Percentiles rank a stretch among this genome's conserved stretches.
phyloP scores from a whole-genome alignment of 1,140 invertebrate genomes.

The Zaprionus ornatus region DNA sequence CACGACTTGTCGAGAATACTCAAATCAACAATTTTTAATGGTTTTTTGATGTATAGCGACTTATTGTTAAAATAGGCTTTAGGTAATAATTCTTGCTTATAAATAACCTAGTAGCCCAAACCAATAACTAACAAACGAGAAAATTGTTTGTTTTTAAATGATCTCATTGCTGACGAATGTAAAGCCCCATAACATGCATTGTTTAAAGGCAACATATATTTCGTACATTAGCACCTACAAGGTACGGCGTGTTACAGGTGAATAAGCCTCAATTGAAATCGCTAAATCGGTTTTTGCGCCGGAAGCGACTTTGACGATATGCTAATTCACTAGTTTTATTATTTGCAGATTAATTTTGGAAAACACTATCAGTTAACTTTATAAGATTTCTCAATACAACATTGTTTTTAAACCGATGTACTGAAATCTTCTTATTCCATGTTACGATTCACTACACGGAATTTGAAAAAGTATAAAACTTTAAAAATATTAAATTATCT shows the following conservation, averaged over 20 bases:
- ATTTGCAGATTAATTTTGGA: too few relatives aligned
- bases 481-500: too few relatives aligned
- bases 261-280: neutral
- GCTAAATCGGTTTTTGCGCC: neutral
- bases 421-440: neutral
- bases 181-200: neutral
- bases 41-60: too few relatives aligned
- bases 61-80: too few relatives aligned
- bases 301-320: neutral
- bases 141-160: slow-evolving; percentile 5
- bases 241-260: neutral
- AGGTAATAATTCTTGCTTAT: too few relatives aligned
- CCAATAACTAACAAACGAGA: neutral
- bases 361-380: neutral
- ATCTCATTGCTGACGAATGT: slow-evolving; percentile 12
- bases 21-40: neutral
- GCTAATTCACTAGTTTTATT: neutral
- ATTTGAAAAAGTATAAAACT: neutral
- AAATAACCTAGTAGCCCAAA: neutral
- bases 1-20: neutral
- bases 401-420: neutral
- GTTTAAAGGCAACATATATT: neutral
- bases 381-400: neutral
- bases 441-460: neutral
- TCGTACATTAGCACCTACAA: neutral